Evolutionary conservation across 1,140 invertebrate species (phyloP), one percentile per base, ranked within the genome.

Genomic region (Orchestia grillus): DNA sequence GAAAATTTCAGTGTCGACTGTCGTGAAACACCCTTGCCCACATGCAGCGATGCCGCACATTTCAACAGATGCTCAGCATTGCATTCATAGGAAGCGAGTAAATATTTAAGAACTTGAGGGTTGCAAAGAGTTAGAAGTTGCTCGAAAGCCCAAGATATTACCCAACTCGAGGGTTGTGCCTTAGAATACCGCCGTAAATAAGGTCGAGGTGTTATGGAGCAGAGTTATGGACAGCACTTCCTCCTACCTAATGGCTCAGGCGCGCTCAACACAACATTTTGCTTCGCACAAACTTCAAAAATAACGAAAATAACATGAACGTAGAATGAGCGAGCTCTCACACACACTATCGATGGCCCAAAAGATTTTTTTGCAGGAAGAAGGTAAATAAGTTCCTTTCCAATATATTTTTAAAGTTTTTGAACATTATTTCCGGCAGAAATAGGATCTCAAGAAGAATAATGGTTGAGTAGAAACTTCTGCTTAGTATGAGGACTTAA

Each of bases 171-270:
- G 92, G 41, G 92, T 94, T 44, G 92, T 94, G 92, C 92, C 92
- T 94, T 94, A 94, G 92, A 94, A 94, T 94, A 94, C 92, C 44
- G 92, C 92, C 92, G 92, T 94, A 94, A 94, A 94, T 94, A 94
- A 94, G 92, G 43, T 44, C 43, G 44, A 94, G 92, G 92, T 94
- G 92, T 94, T 94, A 94, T 94, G 92, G 92, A 45, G 43, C 92
- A 44, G 92, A 94, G 92, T 94, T 94, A 94, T 94, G 92, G 92
- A 94, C 92, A 94, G 92, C 92, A 94, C 92, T 94, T 94, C 92
- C 92, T 94, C 92, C 92, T 94, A 94, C 92, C 92, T 94, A 94
- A 94, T 94, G 92, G 92, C 92, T 44, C 43, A n/a, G 40, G 43
- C 43, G 44, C 43, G 92, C 92, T 94, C 92, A 94, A 47, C 92